phyloP scores from a whole-genome alignment of 2,888 invertebrate genomes.

The Abscondita cerata region DNA sequence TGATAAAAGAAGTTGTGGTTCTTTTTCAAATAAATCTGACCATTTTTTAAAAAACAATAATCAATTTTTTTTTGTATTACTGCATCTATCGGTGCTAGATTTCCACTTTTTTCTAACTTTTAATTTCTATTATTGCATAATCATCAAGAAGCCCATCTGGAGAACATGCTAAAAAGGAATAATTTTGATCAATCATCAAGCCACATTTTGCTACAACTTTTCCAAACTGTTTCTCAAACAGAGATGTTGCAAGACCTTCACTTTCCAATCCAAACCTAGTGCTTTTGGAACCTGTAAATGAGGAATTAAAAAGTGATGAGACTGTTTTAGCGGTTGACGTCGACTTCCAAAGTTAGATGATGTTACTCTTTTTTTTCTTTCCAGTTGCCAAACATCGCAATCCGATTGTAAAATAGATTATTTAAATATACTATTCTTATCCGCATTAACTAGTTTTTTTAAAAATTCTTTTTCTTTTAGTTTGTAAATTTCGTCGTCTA shows the following conservation, averaged over 20 bases:
- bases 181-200: not conserved
- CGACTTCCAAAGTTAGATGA: not conserved
- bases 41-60: not conserved
- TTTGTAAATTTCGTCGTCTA: not conserved
- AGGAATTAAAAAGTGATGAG: not conserved
- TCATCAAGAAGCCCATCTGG: not conserved
- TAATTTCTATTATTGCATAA: too few species aligned
- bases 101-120: not conserved
- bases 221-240: too few species aligned
- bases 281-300: not conserved
- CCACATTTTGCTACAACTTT: too few species aligned
- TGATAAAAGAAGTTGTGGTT: not conserved
- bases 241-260: too few species aligned
- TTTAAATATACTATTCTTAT: not conserved
- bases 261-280: not conserved
- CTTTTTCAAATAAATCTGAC: not conserved
- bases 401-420: not conserved
- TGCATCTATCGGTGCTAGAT: not conserved
- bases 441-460: not conserved
- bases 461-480: not conserved
- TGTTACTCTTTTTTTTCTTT: not conserved
- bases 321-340: slow-evolving; percentile 1
- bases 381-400: not conserved
- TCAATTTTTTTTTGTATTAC: slow-evolving; percentile 1
- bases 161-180: not conserved